These are phyloP conservation scores for Cantharis lateralis DNA, from an alignment of 2,888 invertebrate genomes.

Conservation along the genomic window DNA sequence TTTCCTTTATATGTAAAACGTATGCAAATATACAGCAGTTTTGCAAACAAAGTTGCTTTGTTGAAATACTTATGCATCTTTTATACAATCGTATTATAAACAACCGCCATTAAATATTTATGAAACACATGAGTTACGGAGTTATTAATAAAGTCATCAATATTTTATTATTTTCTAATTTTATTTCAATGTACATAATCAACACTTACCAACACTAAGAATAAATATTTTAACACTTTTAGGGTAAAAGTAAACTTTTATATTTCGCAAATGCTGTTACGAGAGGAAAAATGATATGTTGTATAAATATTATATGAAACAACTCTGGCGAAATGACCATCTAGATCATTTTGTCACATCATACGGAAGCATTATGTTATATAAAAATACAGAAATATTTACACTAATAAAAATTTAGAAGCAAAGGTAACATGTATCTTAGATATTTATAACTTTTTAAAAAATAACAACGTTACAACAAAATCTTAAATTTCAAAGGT, in stretches of 20 bases:
- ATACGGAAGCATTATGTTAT: neutral
- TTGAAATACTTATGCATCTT: neutral
- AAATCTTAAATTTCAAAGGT: neutral
- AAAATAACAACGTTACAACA: neutral
- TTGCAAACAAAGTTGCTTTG: slow-evolving; percentile 4
- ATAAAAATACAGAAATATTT: neutral
- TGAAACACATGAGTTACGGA: neutral
- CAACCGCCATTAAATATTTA: neutral
- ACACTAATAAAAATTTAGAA: neutral
- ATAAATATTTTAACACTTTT: neutral
- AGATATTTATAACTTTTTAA: neutral
- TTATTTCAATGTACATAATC: neutral
- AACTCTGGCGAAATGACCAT: neutral
- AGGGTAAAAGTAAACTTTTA: neutral
- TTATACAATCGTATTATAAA: neutral
- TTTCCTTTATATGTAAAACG: neutral
- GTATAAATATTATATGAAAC: slow-evolving; percentile 1
- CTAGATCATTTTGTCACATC: neutral
- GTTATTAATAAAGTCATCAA: neutral
- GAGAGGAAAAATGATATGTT: neutral
- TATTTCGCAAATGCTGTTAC: neutral
- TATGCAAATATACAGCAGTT: slow-evolving; percentile 7
- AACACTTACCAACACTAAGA: neutral
- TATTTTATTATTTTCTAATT: neutral
- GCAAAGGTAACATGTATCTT: neutral